These are phyloP conservation scores for Thripadectes ignobilis DNA, from an alignment of 2,797 vertebrate genomes.

Conservation along the genomic window DNA sequence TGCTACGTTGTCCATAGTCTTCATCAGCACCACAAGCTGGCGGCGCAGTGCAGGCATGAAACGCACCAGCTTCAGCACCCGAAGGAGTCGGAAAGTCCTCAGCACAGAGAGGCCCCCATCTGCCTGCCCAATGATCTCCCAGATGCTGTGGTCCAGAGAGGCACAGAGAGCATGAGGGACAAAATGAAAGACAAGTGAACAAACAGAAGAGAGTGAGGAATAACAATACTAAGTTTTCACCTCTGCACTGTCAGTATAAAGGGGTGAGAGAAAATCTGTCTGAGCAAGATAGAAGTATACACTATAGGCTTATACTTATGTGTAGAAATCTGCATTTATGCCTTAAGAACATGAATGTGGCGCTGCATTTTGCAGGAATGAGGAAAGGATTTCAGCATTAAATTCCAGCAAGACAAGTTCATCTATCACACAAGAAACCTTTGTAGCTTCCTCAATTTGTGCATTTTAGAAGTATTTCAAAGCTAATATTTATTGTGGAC, in stretches of 20 bases:
- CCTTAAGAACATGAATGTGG: neutral
- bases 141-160: conserved; percentile 78
- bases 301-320: neutral
- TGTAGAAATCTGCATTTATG: neutral
- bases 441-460: neutral
- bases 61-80: conserved; percentile 94
- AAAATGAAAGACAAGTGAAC: neutral
- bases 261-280: neutral
- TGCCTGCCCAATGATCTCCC: conserved; percentile 93
- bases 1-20: conserved; percentile 99
- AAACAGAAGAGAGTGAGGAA: neutral
- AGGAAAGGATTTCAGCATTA: neutral
- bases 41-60: conserved; percentile 96
- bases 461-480: neutral
- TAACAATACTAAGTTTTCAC: neutral
- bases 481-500: neutral
- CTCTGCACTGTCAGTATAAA: neutral
- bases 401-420: neutral
- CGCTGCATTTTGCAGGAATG: neutral
- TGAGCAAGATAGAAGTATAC: neutral
- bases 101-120: conserved; percentile 93
- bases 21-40: conserved; percentile 97
- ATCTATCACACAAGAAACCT: neutral
- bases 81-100: conserved; percentile 91
- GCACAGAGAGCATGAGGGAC: neutral